Base-by-base conservation (phyloP, 2,888 invertebrate species). In the Aphidius colemani region DNA sequence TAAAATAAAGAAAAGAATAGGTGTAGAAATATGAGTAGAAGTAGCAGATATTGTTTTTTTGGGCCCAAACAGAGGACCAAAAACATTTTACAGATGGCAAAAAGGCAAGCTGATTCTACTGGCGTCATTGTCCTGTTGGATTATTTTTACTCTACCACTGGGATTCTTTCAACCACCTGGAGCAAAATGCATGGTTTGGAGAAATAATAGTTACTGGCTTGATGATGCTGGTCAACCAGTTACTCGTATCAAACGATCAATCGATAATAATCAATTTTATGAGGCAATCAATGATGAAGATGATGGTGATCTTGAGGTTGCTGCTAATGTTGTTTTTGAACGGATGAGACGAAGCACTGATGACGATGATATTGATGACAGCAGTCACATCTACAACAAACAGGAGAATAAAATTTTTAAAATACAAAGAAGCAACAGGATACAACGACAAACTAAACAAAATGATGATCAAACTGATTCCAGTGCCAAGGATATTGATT, bases 141-240 rank as follows among this genome's bases (percentile, higher is more conserved):
- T 99, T 66, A 88, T 97, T 65, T 99, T 98, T 85, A 99, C 98
- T 51, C 87, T 98, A 72, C 96, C 97, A 1, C 85, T 99, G 74
- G 95, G 96, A 67, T 96, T 97, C 84, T 94, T 98, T 72, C 94
- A 96, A 78, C 98, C 98, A 0, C 92, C 94, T 49, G 93, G 96
- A 1, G 91, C 94, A 61, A 90, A 92, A n/a, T 98, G 97, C 82
- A 88, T 96, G 79, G 76, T 83, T 6, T 77, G 78, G 7, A 85
- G 84, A 63, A 91, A 92, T 77, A 83, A 85, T 66, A 89, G 91
- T 2, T 87, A 87, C 76, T 85, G 86, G 66, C 83, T 94, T 59
- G 87, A 85, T 49, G 83, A 86, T 13, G 89, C 90, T n/a, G 30
- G 30, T 30, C 85, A 85, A 53, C 73, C 82, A 2, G 78, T 80